phyloP scores from a whole-genome alignment of 2,113 vertebrate genomes.

The Quiscalus mexicanus region DNA sequence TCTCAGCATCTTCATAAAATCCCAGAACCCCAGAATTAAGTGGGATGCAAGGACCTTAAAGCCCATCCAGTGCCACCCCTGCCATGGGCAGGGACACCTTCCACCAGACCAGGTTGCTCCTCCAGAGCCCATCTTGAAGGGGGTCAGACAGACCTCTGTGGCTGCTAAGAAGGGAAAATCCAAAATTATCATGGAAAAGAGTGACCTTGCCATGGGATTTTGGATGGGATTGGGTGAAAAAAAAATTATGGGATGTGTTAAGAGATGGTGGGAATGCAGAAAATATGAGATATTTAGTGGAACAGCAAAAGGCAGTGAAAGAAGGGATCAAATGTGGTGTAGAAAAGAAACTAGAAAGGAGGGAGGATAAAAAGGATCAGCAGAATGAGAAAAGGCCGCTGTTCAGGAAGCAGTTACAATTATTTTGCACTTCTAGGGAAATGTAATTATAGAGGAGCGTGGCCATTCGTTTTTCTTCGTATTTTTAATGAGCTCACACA shows the following conservation, averaged over 20 bases:
- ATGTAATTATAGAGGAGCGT: not conserved
- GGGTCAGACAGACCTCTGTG: not conserved
- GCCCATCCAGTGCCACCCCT: not conserved
- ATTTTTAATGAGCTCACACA: not conserved
- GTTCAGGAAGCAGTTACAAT: not conserved
- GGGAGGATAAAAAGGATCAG: not conserved
- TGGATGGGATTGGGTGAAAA: not conserved
- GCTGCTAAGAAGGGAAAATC: not conserved
- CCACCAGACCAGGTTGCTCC: not conserved
- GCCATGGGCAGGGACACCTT: not conserved
- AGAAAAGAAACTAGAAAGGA: not conserved
- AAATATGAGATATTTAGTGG: not conserved
- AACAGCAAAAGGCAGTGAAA: rapidly evolving
- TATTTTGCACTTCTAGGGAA: not conserved
- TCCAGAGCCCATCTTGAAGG: not conserved
- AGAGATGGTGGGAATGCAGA: not conserved
- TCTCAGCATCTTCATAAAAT: not conserved
- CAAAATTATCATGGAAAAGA: not conserved
- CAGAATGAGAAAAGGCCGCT: not conserved
- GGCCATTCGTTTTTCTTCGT: not conserved
- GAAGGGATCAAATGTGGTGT: not conserved
- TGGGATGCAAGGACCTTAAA: not conserved
- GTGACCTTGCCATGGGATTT: not conserved
- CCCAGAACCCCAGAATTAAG: not conserved
- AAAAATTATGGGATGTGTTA: not conserved